Evolutionary conservation across 2,113 vertebrate species (phyloP).

Genomic region (Vidua macroura): DNA sequence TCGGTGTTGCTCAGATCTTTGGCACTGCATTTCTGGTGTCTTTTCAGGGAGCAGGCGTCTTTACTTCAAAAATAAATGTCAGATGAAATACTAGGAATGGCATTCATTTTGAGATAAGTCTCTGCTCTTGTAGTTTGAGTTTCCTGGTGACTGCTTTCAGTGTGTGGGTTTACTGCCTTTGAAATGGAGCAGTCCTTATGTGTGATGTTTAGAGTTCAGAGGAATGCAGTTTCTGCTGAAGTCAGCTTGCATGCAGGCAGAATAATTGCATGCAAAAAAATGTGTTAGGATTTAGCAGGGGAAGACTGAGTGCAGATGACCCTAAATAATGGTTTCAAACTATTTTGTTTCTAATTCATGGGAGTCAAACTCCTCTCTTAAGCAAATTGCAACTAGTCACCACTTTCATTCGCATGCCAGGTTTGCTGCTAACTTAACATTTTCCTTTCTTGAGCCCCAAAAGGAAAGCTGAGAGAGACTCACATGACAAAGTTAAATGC

Average conservation of each 20-base stretch:
- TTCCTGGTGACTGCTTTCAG: not conserved
- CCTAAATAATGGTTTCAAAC: not conserved
- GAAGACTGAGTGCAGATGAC: not conserved
- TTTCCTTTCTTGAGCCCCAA: not conserved
- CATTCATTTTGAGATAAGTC: not conserved
- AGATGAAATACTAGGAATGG: not conserved
- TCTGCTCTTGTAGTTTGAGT: not conserved
- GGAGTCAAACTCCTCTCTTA: not conserved
- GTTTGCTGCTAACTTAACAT: not conserved
- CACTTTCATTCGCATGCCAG: fast-evolving
- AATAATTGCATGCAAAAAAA: not conserved
- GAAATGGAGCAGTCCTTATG: not conserved
- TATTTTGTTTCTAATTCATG: not conserved
- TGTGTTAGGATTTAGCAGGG: not conserved
- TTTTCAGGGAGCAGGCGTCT: not conserved
- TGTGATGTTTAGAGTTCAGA: not conserved
- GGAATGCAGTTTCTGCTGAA: not conserved
- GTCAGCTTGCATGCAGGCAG: not conserved
- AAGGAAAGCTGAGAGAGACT: not conserved
- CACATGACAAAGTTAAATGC: not conserved
- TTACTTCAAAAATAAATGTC: not conserved
- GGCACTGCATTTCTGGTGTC: not conserved
- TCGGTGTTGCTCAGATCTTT: not conserved
- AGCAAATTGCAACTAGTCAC: not conserved
- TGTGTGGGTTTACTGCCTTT: not conserved